Evolutionary conservation across 2,113 vertebrate genomes (phyloP).

Genomic region (Laticauda colubrina): DNA sequence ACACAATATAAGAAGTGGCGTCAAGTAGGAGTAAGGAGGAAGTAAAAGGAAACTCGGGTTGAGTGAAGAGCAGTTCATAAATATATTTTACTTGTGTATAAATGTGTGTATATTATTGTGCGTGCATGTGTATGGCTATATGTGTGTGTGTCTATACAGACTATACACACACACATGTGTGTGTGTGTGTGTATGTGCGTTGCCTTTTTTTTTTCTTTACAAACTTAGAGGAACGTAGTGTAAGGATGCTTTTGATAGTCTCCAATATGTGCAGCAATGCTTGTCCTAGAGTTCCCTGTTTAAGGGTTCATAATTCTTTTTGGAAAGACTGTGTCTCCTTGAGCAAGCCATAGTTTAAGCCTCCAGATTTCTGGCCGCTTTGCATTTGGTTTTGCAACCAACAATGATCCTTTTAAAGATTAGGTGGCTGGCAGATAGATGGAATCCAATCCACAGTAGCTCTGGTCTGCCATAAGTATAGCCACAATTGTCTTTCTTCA

Average conservation of each 20-base stretch:
- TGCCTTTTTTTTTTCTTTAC: conserved; percentile 49
- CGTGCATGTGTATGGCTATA: not conserved
- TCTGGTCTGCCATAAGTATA: not conserved
- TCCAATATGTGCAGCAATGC: conserved; percentile 26
- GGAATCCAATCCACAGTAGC: not conserved
- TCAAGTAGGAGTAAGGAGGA: conserved; percentile 40
- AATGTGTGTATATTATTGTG: conserved; percentile 10
- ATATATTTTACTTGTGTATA: conserved; percentile 30
- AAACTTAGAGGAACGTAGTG: conserved; percentile 46
- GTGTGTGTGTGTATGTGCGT: too few species aligned
- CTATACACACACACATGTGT: too few species aligned
- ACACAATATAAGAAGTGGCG: conserved; percentile 54
- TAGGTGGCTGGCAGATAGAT: not conserved
- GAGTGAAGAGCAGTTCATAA: conserved; percentile 45
- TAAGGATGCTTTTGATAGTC: conserved; percentile 48
- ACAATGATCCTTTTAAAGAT: not conserved
- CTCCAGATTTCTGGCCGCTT: conserved; percentile 12
- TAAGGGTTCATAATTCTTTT: conserved; percentile 58
- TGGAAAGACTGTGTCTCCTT: conserved; percentile 38
- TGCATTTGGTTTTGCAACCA: conserved; percentile 10
- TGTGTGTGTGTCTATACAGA: too few species aligned
- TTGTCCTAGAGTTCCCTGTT: conserved; percentile 31
- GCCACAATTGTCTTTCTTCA: not conserved
- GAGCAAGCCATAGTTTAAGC: conserved; percentile 31
- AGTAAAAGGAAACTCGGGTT: conserved; percentile 34